Evolutionary conservation across 2,888 invertebrate genomes (phyloP).

Genomic region (Nowickia ferox): DNA sequence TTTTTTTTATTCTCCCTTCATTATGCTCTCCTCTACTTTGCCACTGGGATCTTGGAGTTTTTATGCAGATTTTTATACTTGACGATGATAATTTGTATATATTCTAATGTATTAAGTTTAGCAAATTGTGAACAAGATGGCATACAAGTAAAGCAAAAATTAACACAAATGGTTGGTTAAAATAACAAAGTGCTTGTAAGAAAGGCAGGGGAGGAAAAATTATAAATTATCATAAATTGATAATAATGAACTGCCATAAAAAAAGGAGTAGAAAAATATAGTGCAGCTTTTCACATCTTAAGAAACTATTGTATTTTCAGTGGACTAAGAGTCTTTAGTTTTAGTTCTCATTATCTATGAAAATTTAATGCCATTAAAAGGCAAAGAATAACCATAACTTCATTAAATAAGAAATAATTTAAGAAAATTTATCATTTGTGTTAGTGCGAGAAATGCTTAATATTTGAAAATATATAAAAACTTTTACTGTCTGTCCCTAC

Average conservation of each 20-base stretch:
- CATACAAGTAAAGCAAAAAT: conserved; percentile 32
- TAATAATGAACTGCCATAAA: conserved; percentile 16
- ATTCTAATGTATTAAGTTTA: conserved; percentile 7
- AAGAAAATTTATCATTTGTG: too few relatives aligned
- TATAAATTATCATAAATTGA: conserved; percentile 28
- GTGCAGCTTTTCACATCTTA: too few relatives aligned
- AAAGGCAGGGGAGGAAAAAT: neutral
- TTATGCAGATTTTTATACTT: conserved; percentile 26
- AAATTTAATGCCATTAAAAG: too few relatives aligned
- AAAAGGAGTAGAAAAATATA: neutral
- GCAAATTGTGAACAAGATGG: conserved; percentile 12
- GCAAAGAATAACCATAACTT: too few relatives aligned
- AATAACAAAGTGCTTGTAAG: conserved; percentile 20
- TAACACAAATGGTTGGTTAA: conserved; percentile 32
- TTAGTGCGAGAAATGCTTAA: too few relatives aligned
- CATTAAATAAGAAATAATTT: too few relatives aligned
- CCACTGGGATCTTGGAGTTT: neutral
- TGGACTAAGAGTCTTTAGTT: too few relatives aligned
- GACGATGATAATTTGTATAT: conserved; percentile 33
- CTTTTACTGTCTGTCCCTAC: too few relatives aligned
- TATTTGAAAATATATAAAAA: too few relatives aligned
- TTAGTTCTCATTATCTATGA: too few relatives aligned
- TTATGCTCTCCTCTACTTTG: neutral
- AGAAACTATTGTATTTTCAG: too few relatives aligned
- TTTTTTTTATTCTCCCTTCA: neutral